Conservation (phyloP, 2,113 vertebrate species). For the Forbesichthys agassizii region DNA sequence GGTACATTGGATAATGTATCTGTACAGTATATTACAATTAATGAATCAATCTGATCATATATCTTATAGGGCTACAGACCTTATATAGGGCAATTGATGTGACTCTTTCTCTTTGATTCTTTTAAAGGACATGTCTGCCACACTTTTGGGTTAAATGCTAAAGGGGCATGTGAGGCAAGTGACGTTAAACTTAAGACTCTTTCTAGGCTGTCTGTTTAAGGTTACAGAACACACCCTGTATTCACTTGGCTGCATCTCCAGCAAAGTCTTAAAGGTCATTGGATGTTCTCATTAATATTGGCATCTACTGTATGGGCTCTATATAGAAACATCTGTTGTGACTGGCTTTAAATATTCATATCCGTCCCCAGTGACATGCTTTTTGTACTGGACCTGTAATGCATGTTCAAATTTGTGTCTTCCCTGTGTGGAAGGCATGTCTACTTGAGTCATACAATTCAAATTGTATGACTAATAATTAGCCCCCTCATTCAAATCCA, state of each 20-base stretch:
- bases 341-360: conserved; percentile 19
- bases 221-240: background rate
- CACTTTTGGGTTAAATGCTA: too few species aligned
- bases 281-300: conserved; percentile 17
- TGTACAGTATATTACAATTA: too few species aligned
- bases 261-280: conserved; percentile 29
- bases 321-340: conserved; percentile 18
- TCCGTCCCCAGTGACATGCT: conserved; percentile 20
- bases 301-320: conserved; percentile 1
- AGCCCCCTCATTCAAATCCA: too few species aligned
- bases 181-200: background rate
- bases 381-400: conserved; percentile 44
- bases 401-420: conserved; percentile 56
- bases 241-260: background rate
- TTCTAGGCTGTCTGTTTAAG: background rate
- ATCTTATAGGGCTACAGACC: too few species aligned
- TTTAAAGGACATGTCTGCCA: too few species aligned
- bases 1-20: too few species aligned
- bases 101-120: too few species aligned
- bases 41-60: too few species aligned
- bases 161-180: background rate
- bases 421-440: conserved; percentile 23
- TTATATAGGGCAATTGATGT: too few species aligned
- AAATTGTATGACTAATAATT: too few species aligned
- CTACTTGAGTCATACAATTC: background rate